Conservation (phyloP, 2,113 vertebrate species). For the Melanerpes formicivorus region DNA sequence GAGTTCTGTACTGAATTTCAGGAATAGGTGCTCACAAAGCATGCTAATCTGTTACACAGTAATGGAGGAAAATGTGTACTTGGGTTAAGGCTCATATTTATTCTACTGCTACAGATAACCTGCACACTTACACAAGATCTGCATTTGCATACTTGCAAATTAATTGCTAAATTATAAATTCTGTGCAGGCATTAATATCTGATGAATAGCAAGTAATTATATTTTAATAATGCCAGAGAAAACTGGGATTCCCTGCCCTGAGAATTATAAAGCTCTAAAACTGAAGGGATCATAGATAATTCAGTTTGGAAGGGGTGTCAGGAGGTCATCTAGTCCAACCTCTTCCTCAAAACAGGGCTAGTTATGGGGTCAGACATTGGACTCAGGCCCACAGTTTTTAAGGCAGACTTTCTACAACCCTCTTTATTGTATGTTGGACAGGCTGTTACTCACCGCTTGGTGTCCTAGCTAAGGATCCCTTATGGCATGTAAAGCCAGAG, state of each 20-base stretch:
- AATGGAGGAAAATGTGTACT: not conserved
- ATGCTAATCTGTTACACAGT: not conserved
- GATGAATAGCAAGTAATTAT: constrained; percentile 44
- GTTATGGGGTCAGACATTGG: not conserved
- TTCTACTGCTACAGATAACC: not conserved
- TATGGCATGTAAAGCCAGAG: rapidly evolving
- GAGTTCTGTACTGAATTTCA: not conserved
- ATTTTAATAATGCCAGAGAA: constrained; percentile 32
- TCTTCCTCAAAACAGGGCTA: not conserved
- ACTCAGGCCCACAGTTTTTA: rapidly evolving
- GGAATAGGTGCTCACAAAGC: not conserved
- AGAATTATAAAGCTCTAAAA: not conserved
- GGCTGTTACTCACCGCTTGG: not conserved
- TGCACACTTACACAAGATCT: not conserved
- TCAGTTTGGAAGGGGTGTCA: not conserved
- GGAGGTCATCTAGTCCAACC: not conserved
- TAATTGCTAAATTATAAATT: constrained; percentile 54
- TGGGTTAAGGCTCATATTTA: constrained; percentile 3
- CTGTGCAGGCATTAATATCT: not conserved
- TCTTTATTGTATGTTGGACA: rapidly evolving
- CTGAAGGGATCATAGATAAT: not conserved
- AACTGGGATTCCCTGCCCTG: constrained; percentile 1
- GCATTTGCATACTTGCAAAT: constrained; percentile 41
- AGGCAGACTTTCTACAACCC: not conserved
- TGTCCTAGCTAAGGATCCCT: not conserved